These are phyloP conservation scores for Cephalopterus ornatus DNA, from an alignment of 2,113 vertebrate genomes.

Conservation along the genomic window DNA sequence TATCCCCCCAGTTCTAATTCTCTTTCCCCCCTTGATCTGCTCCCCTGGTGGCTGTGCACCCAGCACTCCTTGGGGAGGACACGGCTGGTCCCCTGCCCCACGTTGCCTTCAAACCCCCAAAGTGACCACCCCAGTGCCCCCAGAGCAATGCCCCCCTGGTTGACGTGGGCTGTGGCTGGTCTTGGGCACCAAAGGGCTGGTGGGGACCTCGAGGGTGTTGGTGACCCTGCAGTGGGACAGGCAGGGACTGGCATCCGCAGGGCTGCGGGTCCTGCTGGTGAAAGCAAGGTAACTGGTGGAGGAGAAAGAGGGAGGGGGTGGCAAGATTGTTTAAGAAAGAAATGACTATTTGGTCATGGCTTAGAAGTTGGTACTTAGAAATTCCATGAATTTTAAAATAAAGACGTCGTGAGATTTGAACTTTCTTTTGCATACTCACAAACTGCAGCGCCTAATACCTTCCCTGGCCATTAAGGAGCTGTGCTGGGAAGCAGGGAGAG, in stretches of 20 bases:
- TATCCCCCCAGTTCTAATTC: rapidly evolving
- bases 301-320: background rate
- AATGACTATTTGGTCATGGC: conserved; percentile 23
- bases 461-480: conserved; percentile 42
- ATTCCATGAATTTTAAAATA: conserved; percentile 72
- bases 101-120: background rate
- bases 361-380: conserved; percentile 62
- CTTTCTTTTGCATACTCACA: conserved; percentile 31
- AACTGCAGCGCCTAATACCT: conserved; percentile 14
- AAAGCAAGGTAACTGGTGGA: background rate
- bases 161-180: background rate
- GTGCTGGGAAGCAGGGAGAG: background rate
- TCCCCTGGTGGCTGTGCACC: background rate
- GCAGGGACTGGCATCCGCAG: background rate
- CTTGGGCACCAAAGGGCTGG: rapidly evolving
- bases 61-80: rapidly evolving
- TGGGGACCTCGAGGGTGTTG: background rate
- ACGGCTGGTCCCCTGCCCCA: background rate
- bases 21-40: background rate
- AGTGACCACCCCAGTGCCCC: background rate
- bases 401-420: conserved; percentile 20
- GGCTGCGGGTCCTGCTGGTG: background rate
- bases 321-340: background rate
- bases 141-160: rapidly evolving
- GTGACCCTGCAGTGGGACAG: background rate